phyloP scores from a whole-genome alignment of 1,140 invertebrate species.

The Calliopsis andreniformis region DNA sequence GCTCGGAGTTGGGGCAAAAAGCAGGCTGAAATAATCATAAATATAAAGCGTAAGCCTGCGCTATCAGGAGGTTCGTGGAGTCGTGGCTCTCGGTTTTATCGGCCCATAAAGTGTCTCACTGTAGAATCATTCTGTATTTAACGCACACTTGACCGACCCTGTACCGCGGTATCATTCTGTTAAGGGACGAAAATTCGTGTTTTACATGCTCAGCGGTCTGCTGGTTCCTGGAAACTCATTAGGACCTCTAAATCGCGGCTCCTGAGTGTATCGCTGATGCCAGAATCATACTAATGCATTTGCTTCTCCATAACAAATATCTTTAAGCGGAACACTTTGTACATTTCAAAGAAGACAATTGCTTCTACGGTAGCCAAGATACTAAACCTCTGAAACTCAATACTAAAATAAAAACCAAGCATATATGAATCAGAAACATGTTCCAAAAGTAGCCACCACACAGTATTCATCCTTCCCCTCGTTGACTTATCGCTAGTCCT shows the following conservation, averaged over 20 bases:
- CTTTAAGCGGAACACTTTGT: too few species aligned
- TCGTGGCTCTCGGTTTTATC: conserved; percentile 61
- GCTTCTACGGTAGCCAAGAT: too few species aligned
- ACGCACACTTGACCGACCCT: conserved; percentile 62
- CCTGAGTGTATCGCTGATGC: too few species aligned
- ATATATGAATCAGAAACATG: too few species aligned
- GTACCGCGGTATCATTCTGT: conserved; percentile 2
- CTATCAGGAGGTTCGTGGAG: conserved; percentile 49
- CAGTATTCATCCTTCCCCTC: too few species aligned
- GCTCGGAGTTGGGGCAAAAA: conserved; percentile 11
- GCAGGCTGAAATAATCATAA: conserved; percentile 65
- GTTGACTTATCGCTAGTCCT: too few species aligned
- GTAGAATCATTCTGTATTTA: conserved; percentile 70
- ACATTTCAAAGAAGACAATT: too few species aligned
- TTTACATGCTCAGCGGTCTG: conserved; percentile 30
- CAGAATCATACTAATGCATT: too few species aligned
- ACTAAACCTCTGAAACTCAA: too few species aligned
- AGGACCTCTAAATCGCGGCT: conserved; percentile 9
- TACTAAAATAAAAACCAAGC: too few species aligned
- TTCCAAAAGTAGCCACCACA: too few species aligned
- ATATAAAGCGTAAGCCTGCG: conserved; percentile 55
- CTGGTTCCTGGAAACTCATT: conserved; percentile 9
- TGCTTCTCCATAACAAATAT: too few species aligned
- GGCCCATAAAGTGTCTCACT: conserved; percentile 59
- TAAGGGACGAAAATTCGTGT: conserved; percentile 65